Base-by-base conservation (phyloP, 1,140 invertebrate genomes). In the Saccostrea echinata region DNA sequence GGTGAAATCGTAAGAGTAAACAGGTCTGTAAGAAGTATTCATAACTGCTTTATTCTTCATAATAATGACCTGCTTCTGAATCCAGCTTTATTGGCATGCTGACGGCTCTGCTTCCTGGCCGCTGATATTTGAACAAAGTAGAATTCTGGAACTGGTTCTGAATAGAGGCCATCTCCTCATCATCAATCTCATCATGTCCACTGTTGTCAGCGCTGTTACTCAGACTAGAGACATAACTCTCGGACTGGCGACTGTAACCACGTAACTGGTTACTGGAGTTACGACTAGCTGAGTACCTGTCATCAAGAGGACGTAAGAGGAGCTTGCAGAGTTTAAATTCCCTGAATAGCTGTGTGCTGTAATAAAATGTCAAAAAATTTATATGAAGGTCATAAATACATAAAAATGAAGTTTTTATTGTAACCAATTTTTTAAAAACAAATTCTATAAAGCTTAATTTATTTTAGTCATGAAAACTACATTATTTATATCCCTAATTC, bases 321-420 rank as follows among this genome's bases (percentile, higher is more conserved):
- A 95, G 90, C 89, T 95, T 95, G 82, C 94, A 93, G 27, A 95
- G 87, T 86, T 95, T 95, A 43, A 95, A 92, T 86, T 95, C 94
- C 33, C 94, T 90, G 85, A 95, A 95, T 30, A 95, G 90, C 71
- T 93, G 92, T 8, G 94, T 94, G 85, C 94, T 94, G 91, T 35
- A 91, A 91, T 52, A 83, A 33, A 89, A 24, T 64, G 33, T 24
- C 55, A 85, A 27, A 86, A 84, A 2, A 80, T 57, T n/a, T 43
- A 43, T 43, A 43, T 43, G 1, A 43, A 43, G 43, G 43, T 43
- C 43, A 43, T 43, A 43, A 43, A 43, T 43, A 43, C 43, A 43
- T 43, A 3, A 43, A 43, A 43, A 43, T 43, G 35, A 43, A 43
- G 35, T 43, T 43, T 43, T 43, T 43, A 3, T 43, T 3, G 6